Percentiles rank a stretch among this genome's conserved stretches.
Evolutionary conservation across 2,797 vertebrate species (phyloP).

Genomic region (Diglossa cyanea): DNA sequence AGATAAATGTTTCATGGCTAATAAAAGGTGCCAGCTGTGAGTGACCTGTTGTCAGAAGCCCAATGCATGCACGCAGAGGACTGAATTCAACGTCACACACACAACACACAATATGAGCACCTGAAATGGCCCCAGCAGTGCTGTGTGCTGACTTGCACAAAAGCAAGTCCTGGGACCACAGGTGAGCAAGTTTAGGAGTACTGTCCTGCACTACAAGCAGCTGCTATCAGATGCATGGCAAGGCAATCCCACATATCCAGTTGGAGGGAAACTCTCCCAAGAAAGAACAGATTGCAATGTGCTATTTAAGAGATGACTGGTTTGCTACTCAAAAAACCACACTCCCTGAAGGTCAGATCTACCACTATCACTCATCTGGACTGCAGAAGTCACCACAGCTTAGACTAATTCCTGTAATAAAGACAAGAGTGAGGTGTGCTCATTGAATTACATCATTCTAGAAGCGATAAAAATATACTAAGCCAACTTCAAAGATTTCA

Average conservation of each 20-base stretch:
- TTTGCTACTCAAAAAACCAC: not conserved
- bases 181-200: not conserved
- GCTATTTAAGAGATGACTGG: not conserved
- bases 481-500: not conserved
- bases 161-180: not conserved
- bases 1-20: not conserved
- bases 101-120: not conserved
- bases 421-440: not conserved
- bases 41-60: not conserved
- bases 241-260: not conserved
- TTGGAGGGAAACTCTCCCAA: not conserved
- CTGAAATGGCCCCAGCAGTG: not conserved
- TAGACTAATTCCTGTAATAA: not conserved
- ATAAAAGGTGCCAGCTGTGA: not conserved
- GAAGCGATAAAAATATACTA: not conserved
- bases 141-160: not conserved
- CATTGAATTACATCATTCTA: not conserved
- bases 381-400: not conserved
- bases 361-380: not conserved
- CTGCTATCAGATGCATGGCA: not conserved
- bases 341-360: not conserved
- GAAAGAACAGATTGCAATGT: not conserved
- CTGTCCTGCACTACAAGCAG: not conserved
- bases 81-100: not conserved
- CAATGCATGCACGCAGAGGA: rapidly evolving